Evolutionary conservation across 2,888 invertebrate species (phyloP).

Genomic region (Drosophila pseudotalamancana): DNA sequence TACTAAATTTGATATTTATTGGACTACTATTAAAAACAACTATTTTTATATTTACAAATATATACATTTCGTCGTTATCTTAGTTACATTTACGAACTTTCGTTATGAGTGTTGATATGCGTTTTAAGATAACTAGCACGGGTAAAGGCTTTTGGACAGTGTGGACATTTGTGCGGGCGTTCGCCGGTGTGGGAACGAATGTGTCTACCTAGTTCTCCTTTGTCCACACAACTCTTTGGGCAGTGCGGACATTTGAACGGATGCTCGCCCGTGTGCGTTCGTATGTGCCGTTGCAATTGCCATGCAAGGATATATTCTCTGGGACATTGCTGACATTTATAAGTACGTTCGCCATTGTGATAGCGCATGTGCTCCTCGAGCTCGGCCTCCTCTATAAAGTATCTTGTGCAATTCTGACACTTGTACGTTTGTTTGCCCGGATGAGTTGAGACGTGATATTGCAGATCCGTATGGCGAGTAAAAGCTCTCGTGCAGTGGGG

Average conservation of each 20-base stretch:
- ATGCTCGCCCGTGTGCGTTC: constrained; percentile 30
- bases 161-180: constrained; percentile 39
- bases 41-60: not conserved
- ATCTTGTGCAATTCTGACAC: constrained; percentile 38
- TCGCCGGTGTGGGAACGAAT: constrained; percentile 29
- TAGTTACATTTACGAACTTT: not conserved
- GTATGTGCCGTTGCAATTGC: constrained; percentile 38
- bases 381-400: constrained; percentile 32
- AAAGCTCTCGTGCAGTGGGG: constrained; percentile 37
- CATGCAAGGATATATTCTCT: constrained; percentile 26
- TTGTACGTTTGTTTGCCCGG: constrained; percentile 41
- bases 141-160: constrained; percentile 33
- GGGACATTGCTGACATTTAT: constrained; percentile 26
- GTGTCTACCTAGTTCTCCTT: constrained; percentile 25
- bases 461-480: constrained; percentile 36
- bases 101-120: constrained; percentile 21
- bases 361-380: constrained; percentile 38
- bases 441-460: constrained; percentile 45
- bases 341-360: constrained; percentile 34
- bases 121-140: constrained; percentile 32
- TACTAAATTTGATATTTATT: not conserved
- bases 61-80: not conserved
- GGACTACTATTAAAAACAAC: not conserved
- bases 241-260: constrained; percentile 44
- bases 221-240: constrained; percentile 24